phyloP scores from a whole-genome alignment of 2,113 vertebrate species.

The Chaetops frenatus region DNA sequence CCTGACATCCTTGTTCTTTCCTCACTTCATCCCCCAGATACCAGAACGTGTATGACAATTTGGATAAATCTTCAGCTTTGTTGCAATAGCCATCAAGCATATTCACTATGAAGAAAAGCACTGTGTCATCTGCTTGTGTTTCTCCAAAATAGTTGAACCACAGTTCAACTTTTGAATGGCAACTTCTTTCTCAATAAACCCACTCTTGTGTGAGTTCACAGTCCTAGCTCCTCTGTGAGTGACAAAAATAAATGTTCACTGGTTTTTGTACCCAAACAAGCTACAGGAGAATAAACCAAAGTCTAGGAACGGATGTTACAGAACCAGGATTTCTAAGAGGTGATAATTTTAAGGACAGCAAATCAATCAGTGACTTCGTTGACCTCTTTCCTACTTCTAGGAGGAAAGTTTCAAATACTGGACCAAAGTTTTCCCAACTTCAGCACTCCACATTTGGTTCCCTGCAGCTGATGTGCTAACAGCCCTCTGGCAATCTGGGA shows the following conservation, averaged over 20 bases:
- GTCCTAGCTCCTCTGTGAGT: constrained; percentile 8
- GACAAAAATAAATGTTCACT: constrained; percentile 40
- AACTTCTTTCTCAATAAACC: constrained; percentile 61
- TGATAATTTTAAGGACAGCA: background rate
- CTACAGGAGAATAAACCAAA: background rate
- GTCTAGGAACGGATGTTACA: background rate
- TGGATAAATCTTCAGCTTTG: background rate
- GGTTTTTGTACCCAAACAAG: background rate
- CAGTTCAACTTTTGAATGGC: constrained; percentile 57
- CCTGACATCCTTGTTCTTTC: constrained; percentile 5
- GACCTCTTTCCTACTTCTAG: background rate
- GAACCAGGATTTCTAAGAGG: background rate
- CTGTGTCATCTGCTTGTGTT: background rate
- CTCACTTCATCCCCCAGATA: background rate
- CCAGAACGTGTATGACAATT: background rate
- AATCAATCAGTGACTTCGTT: background rate
- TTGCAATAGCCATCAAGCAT: background rate
- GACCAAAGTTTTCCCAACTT: background rate
- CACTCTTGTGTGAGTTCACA: constrained; percentile 50
- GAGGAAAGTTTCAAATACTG: background rate
- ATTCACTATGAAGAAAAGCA: background rate
- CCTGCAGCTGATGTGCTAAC: background rate
- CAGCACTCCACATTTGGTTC: background rate
- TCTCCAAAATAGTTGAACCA: constrained; percentile 42
- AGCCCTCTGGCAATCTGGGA: background rate